Evolutionary conservation across 2,888 invertebrate species (phyloP).

Genomic region (Drosophila villosipedis): DNA sequence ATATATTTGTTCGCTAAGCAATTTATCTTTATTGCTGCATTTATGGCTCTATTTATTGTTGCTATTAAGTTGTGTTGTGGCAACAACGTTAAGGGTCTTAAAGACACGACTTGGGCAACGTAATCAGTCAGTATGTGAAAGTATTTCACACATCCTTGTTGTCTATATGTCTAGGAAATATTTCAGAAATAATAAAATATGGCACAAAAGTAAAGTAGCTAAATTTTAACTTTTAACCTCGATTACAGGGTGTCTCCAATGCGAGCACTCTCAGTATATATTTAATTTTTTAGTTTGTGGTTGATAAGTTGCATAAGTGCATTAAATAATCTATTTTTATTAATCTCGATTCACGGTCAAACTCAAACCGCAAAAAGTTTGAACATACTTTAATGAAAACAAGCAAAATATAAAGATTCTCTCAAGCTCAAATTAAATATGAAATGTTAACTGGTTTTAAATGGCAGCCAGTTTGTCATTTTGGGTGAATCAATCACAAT

Average conservation of each 20-base stretch:
- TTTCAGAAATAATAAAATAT: background rate
- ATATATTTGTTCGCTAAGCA: background rate
- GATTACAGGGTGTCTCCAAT: background rate
- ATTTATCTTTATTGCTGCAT: slow-evolving; percentile 28
- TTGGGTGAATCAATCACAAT: background rate
- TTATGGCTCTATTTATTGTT: slow-evolving; percentile 30
- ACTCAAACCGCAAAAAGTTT: slow-evolving; percentile 20
- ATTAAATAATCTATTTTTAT: slow-evolving; percentile 30
- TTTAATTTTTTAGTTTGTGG: background rate
- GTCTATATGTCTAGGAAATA: background rate
- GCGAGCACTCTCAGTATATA: background rate
- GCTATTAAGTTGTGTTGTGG: slow-evolving; percentile 16
- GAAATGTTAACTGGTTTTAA: slow-evolving; percentile 5
- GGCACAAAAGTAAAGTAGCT: background rate
- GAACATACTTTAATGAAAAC: slow-evolving; percentile 1
- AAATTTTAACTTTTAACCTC: background rate
- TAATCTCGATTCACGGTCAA: slow-evolving; percentile 16
- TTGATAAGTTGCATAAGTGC: slow-evolving; percentile 11
- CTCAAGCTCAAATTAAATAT: background rate
- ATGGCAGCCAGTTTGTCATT: background rate
- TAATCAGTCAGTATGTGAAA: background rate
- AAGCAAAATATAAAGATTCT: background rate
- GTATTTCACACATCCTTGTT: background rate
- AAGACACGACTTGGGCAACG: background rate
- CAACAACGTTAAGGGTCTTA: slow-evolving; percentile 12